phyloP scores from a whole-genome alignment of 2,797 vertebrate genomes.

The Neopelma chrysocephalum region DNA sequence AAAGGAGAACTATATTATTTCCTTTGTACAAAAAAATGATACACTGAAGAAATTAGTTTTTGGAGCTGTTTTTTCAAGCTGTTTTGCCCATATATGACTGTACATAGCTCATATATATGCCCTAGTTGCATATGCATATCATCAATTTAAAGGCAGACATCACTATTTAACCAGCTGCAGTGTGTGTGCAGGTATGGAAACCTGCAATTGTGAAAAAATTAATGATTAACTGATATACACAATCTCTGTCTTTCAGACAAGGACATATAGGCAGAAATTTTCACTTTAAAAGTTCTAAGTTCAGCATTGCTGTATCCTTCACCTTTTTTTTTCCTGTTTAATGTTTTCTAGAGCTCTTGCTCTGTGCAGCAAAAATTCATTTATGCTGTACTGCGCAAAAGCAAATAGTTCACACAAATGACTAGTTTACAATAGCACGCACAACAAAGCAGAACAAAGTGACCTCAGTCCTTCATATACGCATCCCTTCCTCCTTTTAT shows the following conservation, averaged over 20 bases:
- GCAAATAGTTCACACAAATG: conserved; percentile 27
- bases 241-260: not conserved
- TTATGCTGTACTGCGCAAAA: not conserved
- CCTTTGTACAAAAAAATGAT: not conserved
- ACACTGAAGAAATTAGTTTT: not conserved
- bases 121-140: not conserved
- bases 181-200: not conserved
- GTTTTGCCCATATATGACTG: not conserved
- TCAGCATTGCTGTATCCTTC: not conserved
- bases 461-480: not conserved
- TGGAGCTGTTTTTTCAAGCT: conserved; percentile 1
- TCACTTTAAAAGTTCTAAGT: not conserved
- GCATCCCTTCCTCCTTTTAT: not conserved
- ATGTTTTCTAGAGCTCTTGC: not conserved
- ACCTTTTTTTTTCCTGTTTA: not conserved
- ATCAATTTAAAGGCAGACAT: not conserved
- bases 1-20: conserved; percentile 19
- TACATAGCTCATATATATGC: not conserved
- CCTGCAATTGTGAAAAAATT: not conserved
- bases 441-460: conserved; percentile 27
- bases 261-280: not conserved
- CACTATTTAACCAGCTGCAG: not conserved
- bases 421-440: not conserved
- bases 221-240: not conserved
- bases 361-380: not conserved